Conservation (phyloP, 2,888 invertebrate genomes). For the Ypsolopha sequella region DNA sequence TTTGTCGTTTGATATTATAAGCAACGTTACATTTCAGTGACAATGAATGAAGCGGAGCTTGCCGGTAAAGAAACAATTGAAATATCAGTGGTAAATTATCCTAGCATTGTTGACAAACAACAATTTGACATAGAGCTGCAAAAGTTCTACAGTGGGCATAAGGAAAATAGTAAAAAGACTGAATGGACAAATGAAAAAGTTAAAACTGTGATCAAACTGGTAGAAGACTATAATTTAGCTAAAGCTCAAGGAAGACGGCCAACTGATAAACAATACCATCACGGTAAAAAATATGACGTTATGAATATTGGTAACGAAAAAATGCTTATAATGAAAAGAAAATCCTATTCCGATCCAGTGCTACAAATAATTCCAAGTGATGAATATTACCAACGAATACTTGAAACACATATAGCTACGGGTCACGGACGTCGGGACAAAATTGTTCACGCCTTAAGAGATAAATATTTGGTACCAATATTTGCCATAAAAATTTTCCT, state of each 20-base stretch:
- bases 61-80: too few relatives aligned
- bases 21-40: too few relatives aligned
- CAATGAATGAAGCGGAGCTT: too few relatives aligned
- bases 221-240: conserved; percentile 1
- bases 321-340: conserved; percentile 7
- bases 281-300: conserved; percentile 5
- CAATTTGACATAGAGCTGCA: conserved; percentile 1
- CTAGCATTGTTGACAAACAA: conserved; percentile 1
- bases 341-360: conserved; percentile 8
- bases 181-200: conserved; percentile 5
- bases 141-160: conserved; percentile 2
- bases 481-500: conserved; percentile 14
- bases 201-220: conserved; percentile 3
- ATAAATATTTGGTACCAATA: conserved; percentile 14
- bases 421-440: conserved; percentile 20
- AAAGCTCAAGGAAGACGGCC: conserved; percentile 1
- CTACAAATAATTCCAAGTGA: conserved; percentile 13
- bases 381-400: conserved; percentile 11
- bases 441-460: conserved; percentile 15
- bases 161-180: conserved; percentile 3
- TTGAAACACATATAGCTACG: conserved; percentile 14
- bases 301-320: conserved; percentile 5
- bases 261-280: conserved; percentile 4
- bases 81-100: too few relatives aligned
- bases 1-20: too few relatives aligned